Evolutionary conservation across 2,113 vertebrate genomes (phyloP).

Genomic region (Lasiurus cinereus): DNA sequence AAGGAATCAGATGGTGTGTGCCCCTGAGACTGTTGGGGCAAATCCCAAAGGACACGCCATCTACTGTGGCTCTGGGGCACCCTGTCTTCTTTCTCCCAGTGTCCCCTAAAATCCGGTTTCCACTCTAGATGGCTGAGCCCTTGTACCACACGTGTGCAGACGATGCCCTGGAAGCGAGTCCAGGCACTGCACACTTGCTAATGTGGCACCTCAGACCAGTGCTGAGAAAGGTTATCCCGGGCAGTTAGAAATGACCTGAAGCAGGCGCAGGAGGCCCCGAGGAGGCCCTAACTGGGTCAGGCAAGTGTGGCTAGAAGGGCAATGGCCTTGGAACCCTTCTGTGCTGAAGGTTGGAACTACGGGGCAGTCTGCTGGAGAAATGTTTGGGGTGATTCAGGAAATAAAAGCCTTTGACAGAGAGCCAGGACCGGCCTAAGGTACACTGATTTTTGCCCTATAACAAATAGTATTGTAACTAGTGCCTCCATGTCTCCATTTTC

Average conservation of each 20-base stretch:
- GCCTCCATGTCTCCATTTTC: not conserved
- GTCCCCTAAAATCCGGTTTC: conserved; percentile 21
- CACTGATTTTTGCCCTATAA: not conserved
- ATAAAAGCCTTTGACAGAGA: conserved; percentile 35
- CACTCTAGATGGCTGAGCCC: not conserved
- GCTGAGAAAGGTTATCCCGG: not conserved
- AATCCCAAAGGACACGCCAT: not conserved
- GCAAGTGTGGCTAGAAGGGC: not conserved
- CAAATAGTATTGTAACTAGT: not conserved
- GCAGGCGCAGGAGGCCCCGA: not conserved
- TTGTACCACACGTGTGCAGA: not conserved
- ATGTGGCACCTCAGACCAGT: not conserved
- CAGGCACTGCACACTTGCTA: not conserved
- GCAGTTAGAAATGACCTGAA: not conserved
- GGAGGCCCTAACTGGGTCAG: not conserved
- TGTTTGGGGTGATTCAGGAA: conserved; percentile 13
- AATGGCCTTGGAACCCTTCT: not conserved
- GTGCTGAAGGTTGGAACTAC: not conserved
- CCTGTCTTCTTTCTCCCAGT: conserved; percentile 56
- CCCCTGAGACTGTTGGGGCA: conserved; percentile 58
- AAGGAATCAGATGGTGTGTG: not conserved
- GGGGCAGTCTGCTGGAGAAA: not conserved
- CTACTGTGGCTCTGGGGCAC: not conserved
- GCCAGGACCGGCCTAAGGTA: not conserved
- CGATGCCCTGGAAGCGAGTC: conserved; percentile 59